Conservation (phyloP, 2,113 vertebrate genomes). For the Leiothrix lutea region DNA sequence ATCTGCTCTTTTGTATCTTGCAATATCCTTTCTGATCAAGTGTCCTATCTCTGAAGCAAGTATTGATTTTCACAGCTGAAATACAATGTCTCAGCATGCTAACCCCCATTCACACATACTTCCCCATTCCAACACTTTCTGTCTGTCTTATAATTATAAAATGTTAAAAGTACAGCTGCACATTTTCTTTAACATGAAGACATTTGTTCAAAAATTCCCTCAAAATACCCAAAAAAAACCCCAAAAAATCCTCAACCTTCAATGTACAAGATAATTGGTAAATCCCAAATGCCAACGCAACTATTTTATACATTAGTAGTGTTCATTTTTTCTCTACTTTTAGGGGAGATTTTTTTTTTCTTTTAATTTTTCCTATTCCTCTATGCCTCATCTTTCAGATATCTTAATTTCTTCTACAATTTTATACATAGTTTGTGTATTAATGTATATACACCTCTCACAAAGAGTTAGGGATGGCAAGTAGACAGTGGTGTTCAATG, state of each 20-base stretch:
- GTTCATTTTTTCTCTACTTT: accelerated
- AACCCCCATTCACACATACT: slow-evolving; percentile 3
- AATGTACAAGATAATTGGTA: neutral
- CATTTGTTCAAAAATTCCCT: neutral
- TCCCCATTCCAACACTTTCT: slow-evolving; percentile 31
- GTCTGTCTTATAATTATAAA: slow-evolving; percentile 52
- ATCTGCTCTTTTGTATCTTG: slow-evolving; percentile 62
- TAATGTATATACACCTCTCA: neutral
- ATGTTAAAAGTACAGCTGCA: slow-evolving; percentile 37
- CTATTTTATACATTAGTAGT: accelerated
- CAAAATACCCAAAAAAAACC: neutral
- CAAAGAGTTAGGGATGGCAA: accelerated
- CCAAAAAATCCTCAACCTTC: neutral
- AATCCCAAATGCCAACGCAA: neutral
- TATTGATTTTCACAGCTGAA: slow-evolving; percentile 71
- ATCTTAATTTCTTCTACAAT: neutral
- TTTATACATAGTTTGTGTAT: neutral
- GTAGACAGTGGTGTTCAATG: neutral
- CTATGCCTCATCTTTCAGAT: neutral
- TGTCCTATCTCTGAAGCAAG: slow-evolving; percentile 58
- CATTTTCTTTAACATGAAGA: neutral
- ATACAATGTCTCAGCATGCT: slow-evolving; percentile 54
- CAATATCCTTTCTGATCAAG: slow-evolving; percentile 78
- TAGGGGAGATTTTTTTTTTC: neutral
- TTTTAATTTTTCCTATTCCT: neutral